A percentile compares a stretch with the other conserved stretches of the same genome.
These are phyloP conservation scores for Hirtodrosophila trivittata DNA, from an alignment of 2,888 invertebrate genomes.

Conservation along the genomic window DNA sequence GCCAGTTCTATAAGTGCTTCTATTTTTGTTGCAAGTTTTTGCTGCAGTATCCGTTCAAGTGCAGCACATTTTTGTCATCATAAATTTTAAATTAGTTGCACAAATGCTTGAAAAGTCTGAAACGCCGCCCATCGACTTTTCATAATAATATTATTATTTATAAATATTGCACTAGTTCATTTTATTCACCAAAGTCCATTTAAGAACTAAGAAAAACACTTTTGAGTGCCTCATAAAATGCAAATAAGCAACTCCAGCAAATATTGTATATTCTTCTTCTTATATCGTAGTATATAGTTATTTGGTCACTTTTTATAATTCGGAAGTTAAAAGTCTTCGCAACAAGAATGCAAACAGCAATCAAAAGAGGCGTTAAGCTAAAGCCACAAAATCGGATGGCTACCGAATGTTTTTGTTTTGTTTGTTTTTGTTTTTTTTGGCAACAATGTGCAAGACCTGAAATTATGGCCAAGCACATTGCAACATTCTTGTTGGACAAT, in stretches of 20 bases:
- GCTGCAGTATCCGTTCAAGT: constrained; percentile 32
- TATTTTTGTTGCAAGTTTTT: constrained; percentile 45
- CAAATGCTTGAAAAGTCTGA: constrained; percentile 32
- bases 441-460: constrained; percentile 68
- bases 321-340: constrained; percentile 28
- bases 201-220: too few relatives aligned
- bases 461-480: constrained; percentile 80
- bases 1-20: constrained; percentile 42
- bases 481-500: constrained; percentile 81
- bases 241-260: too few relatives aligned
- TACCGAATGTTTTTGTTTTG: constrained; percentile 26
- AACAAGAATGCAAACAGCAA: constrained; percentile 31
- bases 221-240: too few relatives aligned
- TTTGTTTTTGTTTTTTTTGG: constrained; percentile 31
- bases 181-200: too few relatives aligned
- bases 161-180: too few relatives aligned
- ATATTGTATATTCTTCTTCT: too few relatives aligned
- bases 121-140: neutral
- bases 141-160: constrained; percentile 1
- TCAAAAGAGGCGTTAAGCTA: constrained; percentile 56
- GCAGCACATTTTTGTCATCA: constrained; percentile 64
- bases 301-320: constrained; percentile 23
- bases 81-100: constrained; percentile 72
- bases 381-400: constrained; percentile 54
- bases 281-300: too few relatives aligned